Evolutionary conservation across 1,140 invertebrate species (phyloP).

Genomic region (Panagrolaimus sp.): DNA sequence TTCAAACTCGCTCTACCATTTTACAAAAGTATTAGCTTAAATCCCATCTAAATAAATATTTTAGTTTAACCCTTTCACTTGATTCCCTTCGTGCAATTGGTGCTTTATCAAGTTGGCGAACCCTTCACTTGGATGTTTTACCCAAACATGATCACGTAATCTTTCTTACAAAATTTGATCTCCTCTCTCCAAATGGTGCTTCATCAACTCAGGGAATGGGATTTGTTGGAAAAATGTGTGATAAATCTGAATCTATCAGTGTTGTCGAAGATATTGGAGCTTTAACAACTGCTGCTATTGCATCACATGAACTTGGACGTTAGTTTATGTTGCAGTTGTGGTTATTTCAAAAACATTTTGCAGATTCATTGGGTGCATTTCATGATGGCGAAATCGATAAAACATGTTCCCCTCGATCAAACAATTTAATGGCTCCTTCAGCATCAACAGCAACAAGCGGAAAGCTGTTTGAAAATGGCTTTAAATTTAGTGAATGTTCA

Average conservation of each 20-base stretch:
- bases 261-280: slow-evolving; percentile 55
- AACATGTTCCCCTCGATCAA: slow-evolving; percentile 33
- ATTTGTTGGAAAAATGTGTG: slow-evolving; percentile 49
- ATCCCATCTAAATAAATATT: neutral
- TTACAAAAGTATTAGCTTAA: no score
- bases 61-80: neutral
- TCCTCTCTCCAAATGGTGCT: slow-evolving; percentile 44
- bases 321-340: no score
- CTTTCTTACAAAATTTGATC: slow-evolving; percentile 46
- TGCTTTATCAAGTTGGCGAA: neutral
- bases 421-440: slow-evolving; percentile 46
- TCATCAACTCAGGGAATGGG: slow-evolving; percentile 55
- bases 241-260: slow-evolving; percentile 31
- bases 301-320: slow-evolving; percentile 50
- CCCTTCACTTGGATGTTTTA: slow-evolving; percentile 2
- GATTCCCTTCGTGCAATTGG: neutral
- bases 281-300: slow-evolving; percentile 45
- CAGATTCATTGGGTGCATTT: slow-evolving; percentile 47
- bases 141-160: slow-evolving; percentile 46
- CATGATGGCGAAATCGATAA: slow-evolving; percentile 39
- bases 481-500: slow-evolving; percentile 44
- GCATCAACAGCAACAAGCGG: slow-evolving; percentile 39
- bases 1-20: no score
- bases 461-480: slow-evolving; percentile 36
- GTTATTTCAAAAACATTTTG: no score